Evolutionary conservation across 2,888 invertebrate species (phyloP), one percentile per base, ranked within the genome.

Genomic region (Dynastes hyllus): DNA sequence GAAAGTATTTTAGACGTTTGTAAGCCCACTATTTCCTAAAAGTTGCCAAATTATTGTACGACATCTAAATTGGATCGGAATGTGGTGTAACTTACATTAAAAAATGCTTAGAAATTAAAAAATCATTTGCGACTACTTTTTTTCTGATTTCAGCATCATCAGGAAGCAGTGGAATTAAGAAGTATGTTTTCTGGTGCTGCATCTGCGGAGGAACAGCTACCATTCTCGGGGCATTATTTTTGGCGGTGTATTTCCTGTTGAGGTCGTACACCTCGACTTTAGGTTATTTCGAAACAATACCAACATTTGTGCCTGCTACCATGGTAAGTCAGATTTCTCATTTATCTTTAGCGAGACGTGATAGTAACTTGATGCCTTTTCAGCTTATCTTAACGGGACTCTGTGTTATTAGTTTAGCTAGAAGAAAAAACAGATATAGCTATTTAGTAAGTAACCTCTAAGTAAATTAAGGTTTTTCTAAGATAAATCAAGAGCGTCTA

Each of bases 251-350:
- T 87, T 94, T 95, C 86, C 91, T 95, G 82, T 92, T 96, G 79
- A 91, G 95, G 32, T 93, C 95, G 1, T 94, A 95, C 87, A 96
- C 96, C 0, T 93, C 94, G 0, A 94, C 94, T 0, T 91, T 94
- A 69, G 92, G 92, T 75, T 92, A 96, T 86, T 94, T 97, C 88
- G 97, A 98, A 91, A 97, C 97, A 0, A 95, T 98, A 83, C 97
- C 97, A n/a, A 96, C 97, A 5, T 97, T 97, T 86, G 96, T 97
- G 84, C 97, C 97, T 55, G 97, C 97, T 79, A 94, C 95, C 83
- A 94, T 97, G 95, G 97, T 97, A 89, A 93, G 91, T 53, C 6
- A 8, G 27, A 37, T 53, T 53, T 61, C 8, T 69, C n/a, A 40
- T 66, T 67, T 53, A 67, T 13, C 55, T 58, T 32, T 37, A 76